These are phyloP conservation scores for Zygaena filipendulae DNA, from an alignment of 2,888 invertebrate genomes.

Conservation along the genomic window DNA sequence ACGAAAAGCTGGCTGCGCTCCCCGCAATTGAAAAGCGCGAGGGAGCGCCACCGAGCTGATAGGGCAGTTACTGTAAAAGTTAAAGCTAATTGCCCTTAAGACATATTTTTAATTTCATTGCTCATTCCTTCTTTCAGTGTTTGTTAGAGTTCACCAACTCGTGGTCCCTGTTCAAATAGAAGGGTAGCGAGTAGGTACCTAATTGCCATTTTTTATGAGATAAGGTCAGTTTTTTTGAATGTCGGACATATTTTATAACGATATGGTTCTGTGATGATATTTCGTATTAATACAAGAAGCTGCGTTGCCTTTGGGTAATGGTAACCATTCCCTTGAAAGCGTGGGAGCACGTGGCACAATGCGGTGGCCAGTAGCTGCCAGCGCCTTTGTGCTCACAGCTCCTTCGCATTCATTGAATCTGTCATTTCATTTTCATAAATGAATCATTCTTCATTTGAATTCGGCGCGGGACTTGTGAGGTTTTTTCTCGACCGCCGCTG, in stretches of 20 bases:
- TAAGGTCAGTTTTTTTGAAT: conserved; percentile 62
- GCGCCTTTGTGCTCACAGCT: conserved; percentile 37
- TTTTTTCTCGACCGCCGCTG: conserved; percentile 53
- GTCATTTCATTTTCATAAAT: conserved; percentile 67
- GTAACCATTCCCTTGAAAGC: conserved; percentile 26
- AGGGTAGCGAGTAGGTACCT: conserved; percentile 57
- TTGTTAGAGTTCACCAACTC: conserved; percentile 55
- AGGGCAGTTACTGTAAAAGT: conserved; percentile 68
- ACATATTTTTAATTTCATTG: conserved; percentile 72
- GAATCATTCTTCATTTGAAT: conserved; percentile 67
- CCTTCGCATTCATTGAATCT: conserved; percentile 57
- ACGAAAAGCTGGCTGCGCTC: conserved; percentile 47
- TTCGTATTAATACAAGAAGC: no score
- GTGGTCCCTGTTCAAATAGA: conserved; percentile 32
- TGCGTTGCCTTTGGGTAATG: no score
- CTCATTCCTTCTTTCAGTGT: conserved; percentile 60
- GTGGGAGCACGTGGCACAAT: conserved; percentile 45
- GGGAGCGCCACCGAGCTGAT: conserved; percentile 45
- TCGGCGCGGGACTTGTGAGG: conserved; percentile 42
- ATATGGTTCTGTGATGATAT: conserved; percentile 20
- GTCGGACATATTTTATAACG: conserved; percentile 57
- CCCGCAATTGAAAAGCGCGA: conserved; percentile 65
- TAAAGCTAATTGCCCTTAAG: conserved; percentile 71
- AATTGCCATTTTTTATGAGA: conserved; percentile 65
- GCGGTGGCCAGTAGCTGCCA: conserved; percentile 46